Percentiles rank a stretch among this genome's conserved stretches.
Evolutionary conservation across 2,113 vertebrate species (phyloP).

Genomic region (Galeopterus variegatus): DNA sequence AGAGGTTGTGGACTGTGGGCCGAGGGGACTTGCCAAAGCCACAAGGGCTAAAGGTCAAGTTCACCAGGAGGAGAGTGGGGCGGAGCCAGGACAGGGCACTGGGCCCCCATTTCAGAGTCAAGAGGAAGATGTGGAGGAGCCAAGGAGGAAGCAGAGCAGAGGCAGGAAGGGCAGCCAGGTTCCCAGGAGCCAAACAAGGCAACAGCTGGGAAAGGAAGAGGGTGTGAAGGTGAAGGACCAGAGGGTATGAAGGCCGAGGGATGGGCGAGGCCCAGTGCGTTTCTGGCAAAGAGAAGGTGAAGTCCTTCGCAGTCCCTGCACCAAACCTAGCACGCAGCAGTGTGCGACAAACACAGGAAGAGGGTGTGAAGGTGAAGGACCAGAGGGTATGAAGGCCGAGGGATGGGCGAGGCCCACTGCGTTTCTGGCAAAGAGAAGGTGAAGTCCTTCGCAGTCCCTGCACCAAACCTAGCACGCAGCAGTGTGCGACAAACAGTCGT

Average conservation of each 20-base stretch:
- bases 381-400: neutral
- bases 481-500: neutral
- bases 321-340: neutral
- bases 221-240: neutral
- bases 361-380: neutral
- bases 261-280: neutral
- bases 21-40: neutral
- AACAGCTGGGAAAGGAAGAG: neutral
- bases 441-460: neutral
- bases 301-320: neutral
- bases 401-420: neutral
- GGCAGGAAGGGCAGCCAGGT: neutral
- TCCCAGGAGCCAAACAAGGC: neutral
- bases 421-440: too few species aligned
- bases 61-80: neutral
- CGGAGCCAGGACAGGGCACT: neutral
- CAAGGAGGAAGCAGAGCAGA: neutral
- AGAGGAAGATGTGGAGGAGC: neutral
- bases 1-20: neutral
- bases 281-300: neutral
- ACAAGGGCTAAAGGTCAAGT: neutral
- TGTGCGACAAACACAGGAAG: neutral
- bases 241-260: neutral
- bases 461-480: neutral
- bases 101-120: neutral